Evolutionary conservation across 2,888 invertebrate genomes (phyloP).

Genomic region (Cyaniris semiargus): DNA sequence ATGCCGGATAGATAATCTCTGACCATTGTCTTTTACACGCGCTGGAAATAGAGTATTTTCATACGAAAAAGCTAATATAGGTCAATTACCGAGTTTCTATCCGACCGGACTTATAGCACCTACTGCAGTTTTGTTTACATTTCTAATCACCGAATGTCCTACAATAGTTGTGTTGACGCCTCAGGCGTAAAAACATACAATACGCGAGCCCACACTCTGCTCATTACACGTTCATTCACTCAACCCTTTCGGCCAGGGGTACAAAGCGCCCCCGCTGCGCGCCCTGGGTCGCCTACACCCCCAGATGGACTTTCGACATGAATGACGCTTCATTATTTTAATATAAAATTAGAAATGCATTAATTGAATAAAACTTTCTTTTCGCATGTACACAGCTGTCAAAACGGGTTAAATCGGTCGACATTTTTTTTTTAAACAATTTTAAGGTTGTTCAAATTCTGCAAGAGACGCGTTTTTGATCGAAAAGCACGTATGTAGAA

Average conservation of each 20-base stretch:
- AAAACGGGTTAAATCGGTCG: conserved; percentile 17
- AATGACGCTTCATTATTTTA: conserved; percentile 33
- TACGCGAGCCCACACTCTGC: conserved; percentile 55
- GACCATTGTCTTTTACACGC: too few relatives aligned
- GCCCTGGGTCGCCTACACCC: conserved; percentile 59
- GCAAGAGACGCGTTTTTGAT: not conserved
- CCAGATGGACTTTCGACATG: conserved; percentile 31
- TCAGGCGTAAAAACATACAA: conserved; percentile 46
- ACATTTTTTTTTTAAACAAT: conserved; percentile 4
- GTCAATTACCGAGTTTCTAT: not conserved
- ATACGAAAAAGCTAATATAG: too few relatives aligned
- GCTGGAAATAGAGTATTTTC: too few relatives aligned
- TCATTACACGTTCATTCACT: conserved; percentile 66
- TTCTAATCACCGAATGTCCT: not conserved
- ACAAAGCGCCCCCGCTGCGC: conserved; percentile 55
- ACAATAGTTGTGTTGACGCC: conserved; percentile 49
- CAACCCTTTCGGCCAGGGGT: conserved; percentile 45
- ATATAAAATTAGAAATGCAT: conserved; percentile 30
- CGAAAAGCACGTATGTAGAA: not conserved
- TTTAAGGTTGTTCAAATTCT: conserved; percentile 4
- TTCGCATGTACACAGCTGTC: conserved; percentile 30
- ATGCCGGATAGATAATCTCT: too few relatives aligned
- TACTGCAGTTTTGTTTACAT: not conserved
- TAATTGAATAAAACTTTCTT: conserved; percentile 28
- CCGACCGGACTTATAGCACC: not conserved